Evolutionary conservation across 2,797 vertebrate species (phyloP).

Genomic region (Premnoplex brunnescens): DNA sequence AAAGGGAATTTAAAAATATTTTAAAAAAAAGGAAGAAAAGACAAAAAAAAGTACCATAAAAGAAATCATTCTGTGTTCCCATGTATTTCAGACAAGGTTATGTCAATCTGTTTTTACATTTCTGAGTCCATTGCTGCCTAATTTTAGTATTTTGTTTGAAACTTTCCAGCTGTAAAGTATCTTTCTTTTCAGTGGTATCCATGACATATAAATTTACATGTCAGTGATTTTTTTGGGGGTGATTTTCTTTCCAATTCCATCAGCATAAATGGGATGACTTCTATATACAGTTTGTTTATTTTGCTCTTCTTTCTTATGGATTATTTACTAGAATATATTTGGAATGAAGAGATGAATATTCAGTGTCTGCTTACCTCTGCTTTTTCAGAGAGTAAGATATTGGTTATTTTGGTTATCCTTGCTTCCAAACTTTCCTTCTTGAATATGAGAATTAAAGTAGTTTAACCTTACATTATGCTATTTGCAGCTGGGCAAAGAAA

Average conservation of each 20-base stretch:
- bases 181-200: background rate
- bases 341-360: background rate
- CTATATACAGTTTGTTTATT: background rate
- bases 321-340: background rate
- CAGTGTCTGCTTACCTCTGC: background rate
- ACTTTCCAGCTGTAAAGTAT: background rate
- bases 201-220: background rate
- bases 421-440: background rate
- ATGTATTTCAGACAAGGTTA: background rate
- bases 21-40: accelerated
- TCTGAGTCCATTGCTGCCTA: background rate
- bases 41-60: background rate
- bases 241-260: background rate
- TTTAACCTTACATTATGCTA: background rate
- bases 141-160: background rate
- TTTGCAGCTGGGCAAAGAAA: background rate
- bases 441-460: background rate
- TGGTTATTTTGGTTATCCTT: background rate
- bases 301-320: background rate
- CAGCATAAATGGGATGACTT: background rate
- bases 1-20: background rate
- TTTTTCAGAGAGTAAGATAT: background rate
- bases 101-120: background rate
- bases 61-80: background rate
- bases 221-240: background rate